Conservation (phyloP, 2,797 vertebrate genomes). For the Tauraco hartlaubi region DNA sequence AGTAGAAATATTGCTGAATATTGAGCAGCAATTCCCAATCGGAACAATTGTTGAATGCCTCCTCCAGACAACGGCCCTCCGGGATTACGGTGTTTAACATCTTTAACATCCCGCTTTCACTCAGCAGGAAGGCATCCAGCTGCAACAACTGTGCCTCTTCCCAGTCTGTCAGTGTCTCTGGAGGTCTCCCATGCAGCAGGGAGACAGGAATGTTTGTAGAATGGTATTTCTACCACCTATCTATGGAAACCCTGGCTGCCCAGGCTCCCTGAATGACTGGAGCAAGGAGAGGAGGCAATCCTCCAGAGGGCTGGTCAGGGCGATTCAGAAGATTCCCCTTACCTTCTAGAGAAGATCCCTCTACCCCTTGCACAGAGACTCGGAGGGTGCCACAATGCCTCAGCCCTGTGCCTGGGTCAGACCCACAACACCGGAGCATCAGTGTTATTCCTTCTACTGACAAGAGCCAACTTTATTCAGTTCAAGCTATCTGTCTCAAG, state of each 20-base stretch:
- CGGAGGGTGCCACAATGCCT: fast-evolving
- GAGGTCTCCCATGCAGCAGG: not conserved
- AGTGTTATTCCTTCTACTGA: not conserved
- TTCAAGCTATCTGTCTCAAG: not conserved
- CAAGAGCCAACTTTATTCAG: not conserved
- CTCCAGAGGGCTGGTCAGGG: constrained; percentile 47
- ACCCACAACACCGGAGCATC: not conserved
- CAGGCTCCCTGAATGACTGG: not conserved
- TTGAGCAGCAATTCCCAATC: not conserved
- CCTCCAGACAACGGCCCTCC: not conserved
- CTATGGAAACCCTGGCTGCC: not conserved
- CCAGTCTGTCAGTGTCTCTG: not conserved
- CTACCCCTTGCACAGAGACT: not conserved
- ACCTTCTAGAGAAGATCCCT: not conserved
- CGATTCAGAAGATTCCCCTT: not conserved
- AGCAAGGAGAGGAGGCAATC: not conserved
- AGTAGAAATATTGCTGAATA: not conserved
- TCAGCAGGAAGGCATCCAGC: not conserved
- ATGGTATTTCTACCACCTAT: not conserved
- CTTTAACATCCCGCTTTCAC: not conserved
- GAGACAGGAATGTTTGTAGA: fast-evolving
- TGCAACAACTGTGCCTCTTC: not conserved
- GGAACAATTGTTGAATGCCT: not conserved
- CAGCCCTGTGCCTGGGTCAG: fast-evolving
- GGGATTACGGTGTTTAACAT: not conserved